Conservation (phyloP, 1,140 invertebrate species). For the Zaprionus kolodkinae region DNA sequence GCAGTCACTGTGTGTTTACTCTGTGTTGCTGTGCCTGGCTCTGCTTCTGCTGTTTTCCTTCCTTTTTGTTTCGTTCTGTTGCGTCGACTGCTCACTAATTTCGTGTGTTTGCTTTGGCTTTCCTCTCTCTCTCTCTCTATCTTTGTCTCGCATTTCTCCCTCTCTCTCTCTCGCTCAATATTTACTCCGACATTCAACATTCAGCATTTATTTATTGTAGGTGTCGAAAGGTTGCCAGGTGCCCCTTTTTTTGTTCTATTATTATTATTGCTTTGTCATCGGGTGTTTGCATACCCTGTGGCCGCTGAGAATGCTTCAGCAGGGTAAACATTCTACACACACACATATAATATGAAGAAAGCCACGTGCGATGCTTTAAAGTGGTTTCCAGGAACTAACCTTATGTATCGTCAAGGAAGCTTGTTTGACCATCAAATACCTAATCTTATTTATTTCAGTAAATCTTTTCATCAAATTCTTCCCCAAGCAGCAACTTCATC, state of each 20-base stretch:
- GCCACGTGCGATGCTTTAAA: not conserved
- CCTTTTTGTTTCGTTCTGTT: constrained; percentile 4
- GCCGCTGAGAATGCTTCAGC: not conserved
- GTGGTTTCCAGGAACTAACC: not conserved
- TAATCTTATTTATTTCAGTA: no score
- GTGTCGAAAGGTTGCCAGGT: constrained; percentile 67
- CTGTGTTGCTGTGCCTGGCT: constrained; percentile 17
- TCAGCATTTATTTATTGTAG: constrained; percentile 73
- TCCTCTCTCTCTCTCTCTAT: not conserved
- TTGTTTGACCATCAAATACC: not conserved
- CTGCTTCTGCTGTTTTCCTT: constrained; percentile 2
- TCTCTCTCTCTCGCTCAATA: constrained; percentile 47
- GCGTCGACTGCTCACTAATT: constrained; percentile 13
- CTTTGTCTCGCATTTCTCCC: no score
- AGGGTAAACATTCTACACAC: not conserved
- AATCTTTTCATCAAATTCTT: no score
- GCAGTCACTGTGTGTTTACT: constrained; percentile 24
- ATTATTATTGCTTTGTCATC: constrained; percentile 47
- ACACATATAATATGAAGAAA: not conserved
- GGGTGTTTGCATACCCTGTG: constrained; percentile 14
- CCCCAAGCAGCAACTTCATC: no score
- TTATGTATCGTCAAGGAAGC: not conserved
- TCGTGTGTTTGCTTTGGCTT: constrained; percentile 48
- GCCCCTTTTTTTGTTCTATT: constrained; percentile 33
- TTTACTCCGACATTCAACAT: constrained; percentile 40